Conservation (phyloP, 2,888 invertebrate species). For the Crepidodera aurea region DNA sequence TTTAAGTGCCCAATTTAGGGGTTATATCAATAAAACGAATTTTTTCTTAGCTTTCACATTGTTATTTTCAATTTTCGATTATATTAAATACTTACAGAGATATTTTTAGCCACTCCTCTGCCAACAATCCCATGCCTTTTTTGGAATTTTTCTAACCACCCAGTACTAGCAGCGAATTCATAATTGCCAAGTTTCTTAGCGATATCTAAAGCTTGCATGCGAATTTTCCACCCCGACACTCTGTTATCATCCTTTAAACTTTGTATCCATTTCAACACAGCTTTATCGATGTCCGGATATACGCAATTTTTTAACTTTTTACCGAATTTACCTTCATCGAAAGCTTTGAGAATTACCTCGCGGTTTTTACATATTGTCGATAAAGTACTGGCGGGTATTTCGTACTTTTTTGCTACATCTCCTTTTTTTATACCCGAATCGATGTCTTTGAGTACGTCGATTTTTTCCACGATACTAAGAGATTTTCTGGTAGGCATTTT, state of each 20-base stretch:
- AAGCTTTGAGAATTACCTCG: neutral
- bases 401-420: conserved; percentile 8
- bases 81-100: conserved; percentile 3
- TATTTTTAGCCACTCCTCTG: neutral
- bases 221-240: neutral
- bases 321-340: neutral
- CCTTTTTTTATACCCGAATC: conserved; percentile 7
- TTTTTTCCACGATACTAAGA: conserved; percentile 8
- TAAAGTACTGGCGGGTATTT: conserved; percentile 14
- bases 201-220: neutral
- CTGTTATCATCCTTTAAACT: neutral
- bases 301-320: conserved; percentile 12
- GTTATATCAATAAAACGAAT: too few relatives aligned
- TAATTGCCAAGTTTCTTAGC: conserved; percentile 1
- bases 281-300: conserved; percentile 1
- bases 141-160: conserved; percentile 19
- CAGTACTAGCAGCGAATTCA: conserved; percentile 9
- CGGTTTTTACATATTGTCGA: conserved; percentile 20
- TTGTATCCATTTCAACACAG: conserved; percentile 1
- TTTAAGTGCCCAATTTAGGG: too few relatives aligned
- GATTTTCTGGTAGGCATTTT: neutral
- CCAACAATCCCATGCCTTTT: neutral
- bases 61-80: too few relatives aligned
- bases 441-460: conserved; percentile 4
- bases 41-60: too few relatives aligned